A percentile compares a stretch with the other conserved stretches of the same genome.
Conservation (phyloP, 1,140 invertebrate species). For the Pseudachorutes palmiensis region DNA sequence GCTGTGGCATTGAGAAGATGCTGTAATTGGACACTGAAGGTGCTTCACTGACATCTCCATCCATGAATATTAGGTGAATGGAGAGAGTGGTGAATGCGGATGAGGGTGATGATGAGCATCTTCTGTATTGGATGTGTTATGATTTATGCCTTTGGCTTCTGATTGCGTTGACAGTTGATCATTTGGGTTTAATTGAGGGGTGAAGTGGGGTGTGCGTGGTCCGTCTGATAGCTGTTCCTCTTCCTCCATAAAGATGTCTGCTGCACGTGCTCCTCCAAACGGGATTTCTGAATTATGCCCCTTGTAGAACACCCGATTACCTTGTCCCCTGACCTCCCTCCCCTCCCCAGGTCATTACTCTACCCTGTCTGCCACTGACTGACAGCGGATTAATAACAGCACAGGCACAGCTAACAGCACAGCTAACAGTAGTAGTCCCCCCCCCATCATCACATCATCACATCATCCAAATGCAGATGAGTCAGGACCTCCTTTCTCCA, state of each 20-base stretch:
- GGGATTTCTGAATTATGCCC: background rate
- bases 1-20: too few species aligned
- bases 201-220: background rate
- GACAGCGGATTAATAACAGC: conserved; percentile 28
- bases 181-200: background rate
- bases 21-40: too few species aligned
- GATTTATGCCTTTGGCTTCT: background rate
- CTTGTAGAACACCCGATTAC: conserved; percentile 38
- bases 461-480: background rate
- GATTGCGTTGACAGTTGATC: background rate
- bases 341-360: conserved; percentile 35
- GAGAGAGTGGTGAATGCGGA: background rate
- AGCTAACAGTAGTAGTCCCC: background rate
- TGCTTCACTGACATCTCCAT: too few species aligned
- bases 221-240: too few species aligned
- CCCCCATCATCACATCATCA: background rate
- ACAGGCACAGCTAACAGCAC: background rate
- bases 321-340: conserved; percentile 27
- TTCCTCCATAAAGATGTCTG: conserved; percentile 39
- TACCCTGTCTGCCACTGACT: conserved; percentile 37
- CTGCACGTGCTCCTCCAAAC: conserved; percentile 33
- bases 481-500: background rate
- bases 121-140: background rate
- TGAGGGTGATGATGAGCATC: background rate
- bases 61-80: background rate